Conservation (phyloP, 2,797 vertebrate genomes). For the Synanceia verrucosa region DNA sequence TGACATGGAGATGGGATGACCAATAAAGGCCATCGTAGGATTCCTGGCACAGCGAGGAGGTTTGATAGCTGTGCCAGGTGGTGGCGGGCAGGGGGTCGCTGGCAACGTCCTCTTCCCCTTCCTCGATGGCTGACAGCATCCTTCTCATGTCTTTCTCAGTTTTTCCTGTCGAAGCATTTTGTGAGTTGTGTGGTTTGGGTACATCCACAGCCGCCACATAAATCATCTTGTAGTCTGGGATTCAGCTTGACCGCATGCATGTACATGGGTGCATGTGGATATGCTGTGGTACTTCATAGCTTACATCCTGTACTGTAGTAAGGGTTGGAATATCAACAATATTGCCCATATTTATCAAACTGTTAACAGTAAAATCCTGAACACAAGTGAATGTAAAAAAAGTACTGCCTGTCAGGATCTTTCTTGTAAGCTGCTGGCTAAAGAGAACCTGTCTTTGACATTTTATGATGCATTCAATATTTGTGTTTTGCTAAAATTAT, state of each 20-base stretch:
- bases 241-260: not conserved
- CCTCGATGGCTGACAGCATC: slow-evolving; percentile 51
- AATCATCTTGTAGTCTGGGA: slow-evolving; percentile 48
- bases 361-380: not conserved
- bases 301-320: not conserved
- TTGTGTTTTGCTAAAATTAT: not conserved
- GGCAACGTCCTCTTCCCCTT: slow-evolving; percentile 76
- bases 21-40: slow-evolving; percentile 40
- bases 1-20: slow-evolving; percentile 51
- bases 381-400: not conserved
- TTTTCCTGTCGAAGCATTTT: slow-evolving; percentile 46
- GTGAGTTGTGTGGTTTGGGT: slow-evolving; percentile 40
- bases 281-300: no score
- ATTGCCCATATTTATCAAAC: not conserved
- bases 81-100: slow-evolving; percentile 40
- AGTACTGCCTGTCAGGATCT: not conserved
- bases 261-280: not conserved
- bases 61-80: slow-evolving; percentile 58
- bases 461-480: no score
- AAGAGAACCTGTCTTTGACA: not conserved
- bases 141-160: slow-evolving; percentile 36
- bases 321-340: not conserved
- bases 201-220: slow-evolving; percentile 41
- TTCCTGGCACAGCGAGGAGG: slow-evolving; percentile 50
- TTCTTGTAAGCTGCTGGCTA: not conserved